A percentile compares a stretch with the other conserved stretches of the same genome.
phyloP scores from a whole-genome alignment of 23 tunicate species.

The Ciona savignyi region DNA sequence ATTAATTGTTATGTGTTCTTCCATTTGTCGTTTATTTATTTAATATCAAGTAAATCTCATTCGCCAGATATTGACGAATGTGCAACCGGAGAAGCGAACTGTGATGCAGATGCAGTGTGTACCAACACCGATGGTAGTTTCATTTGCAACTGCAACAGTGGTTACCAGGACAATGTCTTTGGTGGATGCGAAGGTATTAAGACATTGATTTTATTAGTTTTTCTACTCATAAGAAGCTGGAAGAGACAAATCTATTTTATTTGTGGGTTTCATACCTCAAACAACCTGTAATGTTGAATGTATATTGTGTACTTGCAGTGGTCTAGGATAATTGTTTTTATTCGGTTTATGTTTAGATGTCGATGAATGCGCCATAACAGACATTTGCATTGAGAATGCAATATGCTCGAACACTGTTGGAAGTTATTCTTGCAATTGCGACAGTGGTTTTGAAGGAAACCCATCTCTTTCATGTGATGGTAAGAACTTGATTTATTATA shows the following conservation, averaged over 20 bases:
- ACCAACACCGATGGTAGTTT: conserved; percentile 20
- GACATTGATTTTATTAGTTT: no score
- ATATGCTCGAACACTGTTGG: conserved; percentile 24
- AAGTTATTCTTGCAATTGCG: conserved; percentile 29
- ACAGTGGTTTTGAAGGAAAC: conserved; percentile 19
- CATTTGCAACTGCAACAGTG: conserved; percentile 22
- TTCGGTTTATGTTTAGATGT: conserved; percentile 25
- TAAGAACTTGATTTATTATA: no score
- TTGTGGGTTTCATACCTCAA: no score
- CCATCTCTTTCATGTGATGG: conserved; percentile 17
- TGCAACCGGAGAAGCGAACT: conserved; percentile 2
- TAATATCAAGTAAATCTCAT: not conserved
- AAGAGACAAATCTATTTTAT: no score
- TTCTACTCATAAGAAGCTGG: no score
- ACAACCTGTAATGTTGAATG: no score
- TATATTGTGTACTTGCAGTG: no score
- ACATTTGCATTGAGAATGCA: conserved; percentile 6
- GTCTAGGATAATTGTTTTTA: no score
- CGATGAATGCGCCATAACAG: conserved; percentile 25
- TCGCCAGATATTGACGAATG: conserved; percentile 38
- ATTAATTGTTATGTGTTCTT: no score
- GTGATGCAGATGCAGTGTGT: conserved; percentile 35
- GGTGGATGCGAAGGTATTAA: not conserved
- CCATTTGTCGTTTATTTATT: no score
- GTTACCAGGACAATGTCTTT: conserved; percentile 25